phyloP scores from a whole-genome alignment of 2,113 vertebrate species.

The Gobius niger region DNA sequence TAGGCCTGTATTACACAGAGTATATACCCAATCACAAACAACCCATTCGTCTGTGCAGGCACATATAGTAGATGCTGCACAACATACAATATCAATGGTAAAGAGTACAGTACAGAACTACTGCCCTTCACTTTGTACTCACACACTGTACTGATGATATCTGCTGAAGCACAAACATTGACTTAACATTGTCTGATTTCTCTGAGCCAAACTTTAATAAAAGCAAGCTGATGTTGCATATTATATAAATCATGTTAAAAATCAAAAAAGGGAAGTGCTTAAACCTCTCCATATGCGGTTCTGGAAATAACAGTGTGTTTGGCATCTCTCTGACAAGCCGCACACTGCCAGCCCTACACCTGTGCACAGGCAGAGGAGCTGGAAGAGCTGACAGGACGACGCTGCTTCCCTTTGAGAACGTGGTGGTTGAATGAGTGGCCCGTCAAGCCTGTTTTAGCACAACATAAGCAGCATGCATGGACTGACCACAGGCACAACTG shows the following conservation, averaged over 20 bases:
- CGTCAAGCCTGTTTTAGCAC: slow-evolving; percentile 50
- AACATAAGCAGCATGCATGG: slow-evolving; percentile 15
- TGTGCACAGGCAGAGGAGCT: slow-evolving; percentile 31
- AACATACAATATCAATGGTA: too few species aligned
- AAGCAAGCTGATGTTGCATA: not conserved
- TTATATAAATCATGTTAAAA: slow-evolving; percentile 23
- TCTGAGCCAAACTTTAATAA: slow-evolving; percentile 16
- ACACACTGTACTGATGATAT: slow-evolving; percentile 5
- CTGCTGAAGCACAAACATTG: not conserved
- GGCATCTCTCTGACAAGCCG: slow-evolving; percentile 44
- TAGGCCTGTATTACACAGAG: too few species aligned
- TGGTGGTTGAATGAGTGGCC: slow-evolving; percentile 62
- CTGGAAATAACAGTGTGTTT: slow-evolving; percentile 42
- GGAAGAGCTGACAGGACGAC: slow-evolving; percentile 17
- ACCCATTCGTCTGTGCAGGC: too few species aligned
- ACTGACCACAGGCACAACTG: not conserved
- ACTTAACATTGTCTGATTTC: slow-evolving; percentile 4
- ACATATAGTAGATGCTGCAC: too few species aligned
- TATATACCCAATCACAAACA: too few species aligned
- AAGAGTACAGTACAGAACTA: too few species aligned
- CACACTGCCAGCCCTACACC: slow-evolving; percentile 42
- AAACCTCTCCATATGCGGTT: slow-evolving; percentile 36
- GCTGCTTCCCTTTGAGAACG: slow-evolving; percentile 7
- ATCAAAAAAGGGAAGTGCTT: slow-evolving; percentile 52
- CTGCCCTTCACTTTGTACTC: not conserved